These are phyloP conservation scores for Tetranychus urticae DNA, from an alignment of 1,140 invertebrate genomes.

Conservation along the genomic window DNA sequence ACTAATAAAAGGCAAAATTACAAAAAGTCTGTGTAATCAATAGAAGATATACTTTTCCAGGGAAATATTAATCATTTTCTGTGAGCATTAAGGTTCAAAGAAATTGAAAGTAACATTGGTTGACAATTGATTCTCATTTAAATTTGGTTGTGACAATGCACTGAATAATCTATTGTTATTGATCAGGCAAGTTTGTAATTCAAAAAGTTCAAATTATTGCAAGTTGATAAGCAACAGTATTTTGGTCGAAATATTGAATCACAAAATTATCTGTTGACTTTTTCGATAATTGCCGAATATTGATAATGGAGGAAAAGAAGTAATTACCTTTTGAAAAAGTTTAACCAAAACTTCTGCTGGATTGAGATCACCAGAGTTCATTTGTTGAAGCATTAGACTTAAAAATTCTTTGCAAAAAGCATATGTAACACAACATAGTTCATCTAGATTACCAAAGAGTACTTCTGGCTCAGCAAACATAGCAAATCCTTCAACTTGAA, in stretches of 20 bases:
- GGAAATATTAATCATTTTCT: too few species aligned
- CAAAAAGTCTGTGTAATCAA: too few species aligned
- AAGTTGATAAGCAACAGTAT: background rate
- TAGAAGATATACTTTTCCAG: too few species aligned
- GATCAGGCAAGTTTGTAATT: too few species aligned
- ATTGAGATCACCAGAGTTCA: slow-evolving; percentile 22
- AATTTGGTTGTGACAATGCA: too few species aligned
- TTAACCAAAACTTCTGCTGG: slow-evolving; percentile 31
- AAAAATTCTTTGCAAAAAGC: slow-evolving; percentile 42
- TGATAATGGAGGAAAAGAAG: background rate
- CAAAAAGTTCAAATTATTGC: background rate
- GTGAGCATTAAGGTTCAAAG: too few species aligned
- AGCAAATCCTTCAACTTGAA: slow-evolving; percentile 40
- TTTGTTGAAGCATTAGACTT: slow-evolving; percentile 28
- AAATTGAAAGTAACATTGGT: too few species aligned
- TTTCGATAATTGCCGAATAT: background rate
- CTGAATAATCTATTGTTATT: too few species aligned
- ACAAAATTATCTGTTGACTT: background rate
- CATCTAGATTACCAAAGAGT: slow-evolving; percentile 41
- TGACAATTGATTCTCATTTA: too few species aligned
- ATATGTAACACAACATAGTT: slow-evolving; percentile 39
- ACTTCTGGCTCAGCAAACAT: slow-evolving; percentile 42
- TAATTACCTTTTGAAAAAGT: slow-evolving; percentile 31
- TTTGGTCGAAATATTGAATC: background rate
- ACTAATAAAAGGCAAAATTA: too few species aligned